Evolutionary conservation across 2,113 vertebrate genomes (phyloP), one percentile per base, ranked within the genome.

Genomic region (Semnornis frantzii): DNA sequence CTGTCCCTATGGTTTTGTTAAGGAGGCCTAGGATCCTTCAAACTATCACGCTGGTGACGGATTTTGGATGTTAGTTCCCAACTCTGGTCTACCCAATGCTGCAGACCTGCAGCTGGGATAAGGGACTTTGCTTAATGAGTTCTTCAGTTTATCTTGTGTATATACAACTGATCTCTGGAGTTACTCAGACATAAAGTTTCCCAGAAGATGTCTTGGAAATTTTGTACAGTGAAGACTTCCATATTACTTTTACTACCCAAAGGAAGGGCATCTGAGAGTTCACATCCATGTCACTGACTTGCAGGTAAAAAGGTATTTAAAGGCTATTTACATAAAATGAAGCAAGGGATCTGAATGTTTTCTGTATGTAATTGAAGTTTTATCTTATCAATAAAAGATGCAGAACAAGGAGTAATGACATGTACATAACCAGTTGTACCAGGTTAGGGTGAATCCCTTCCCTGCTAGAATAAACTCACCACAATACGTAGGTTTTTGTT

Each of bases 281-380:
- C 57, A 46, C 25, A 46, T 23, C 9, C 10, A 64, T 91, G 30
- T 63, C 34, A 34, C n/a, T 20, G n/a, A 66, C 20, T 68, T 64
- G 3, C 6, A 52, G 68, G n/a, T 48, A 54, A 34, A 82, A 92
- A 63, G 50, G 60, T 12, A 14, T 42, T 66, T 70, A 93, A 88
- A 93, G 39, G 27, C 46, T 92, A 65, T 94, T 96, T 95, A 76
- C 66, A 89, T 94, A 94, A 96, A 88, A 87, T 48, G 95, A 96
- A 92, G 68, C 80, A 95, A 90, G 85, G 2, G 2, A 93, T 8
- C 21, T 90, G 57, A 34, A 68, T 66, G 37, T 92, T 96, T 91
- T 89, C 82, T 81, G 34, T 57, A 72, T 12, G 2, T 54, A 81
- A 88, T 31, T 90, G 75, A 96, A 94, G 95, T 96, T 66, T 54